Base-by-base conservation (phyloP, 2,888 invertebrate species). In the Orgyia antiqua region DNA sequence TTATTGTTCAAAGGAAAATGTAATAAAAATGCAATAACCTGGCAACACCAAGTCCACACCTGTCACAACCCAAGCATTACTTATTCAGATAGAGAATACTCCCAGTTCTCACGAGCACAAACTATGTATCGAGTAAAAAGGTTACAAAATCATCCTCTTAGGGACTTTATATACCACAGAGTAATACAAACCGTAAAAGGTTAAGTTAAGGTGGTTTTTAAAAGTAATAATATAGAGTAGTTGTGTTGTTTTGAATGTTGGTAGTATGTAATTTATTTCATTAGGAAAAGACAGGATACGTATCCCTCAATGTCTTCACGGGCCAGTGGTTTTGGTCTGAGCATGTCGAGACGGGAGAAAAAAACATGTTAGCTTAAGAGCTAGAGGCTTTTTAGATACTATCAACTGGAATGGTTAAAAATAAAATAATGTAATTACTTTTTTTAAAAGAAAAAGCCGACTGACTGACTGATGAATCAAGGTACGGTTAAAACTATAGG, bases 201-300 rank as follows among this genome's bases (percentile, higher is more conserved):
- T 0, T 0, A 13, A 0, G 2, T 36, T 52, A 28, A 35, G 57
- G 54, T 19, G 0, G 4, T 37, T 47, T 51, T 69, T 0, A 3
- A n/a, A 9, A 36, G 25, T 1, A 1, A 2, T 10, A 2, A 20
- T 0, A 0, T 5, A 1, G 24, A 43, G 41, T 13, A 18, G 39
- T 58, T 74, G 36, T 0, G 56, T 2, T 50, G 33, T 67, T 74
- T 42, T 36, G 27, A 3, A 10, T 10, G 33, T 51, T 36, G 25
- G 33, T 27, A 28, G 35, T 34, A 37, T 32, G 64, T 82, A 82
- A 83, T 82, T 82, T 83, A 83, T 77, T 83, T 82, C 76, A 79
- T 83, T 80, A 79, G 77, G 82, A 82, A 74, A 76, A 76, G 77
- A 76, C 80, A 82, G 82, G 80, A 80, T 80, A 77, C 73, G 69